These are phyloP conservation scores for Adrianichthys oophorus DNA, from an alignment of 2,797 vertebrate genomes.

Conservation along the genomic window DNA sequence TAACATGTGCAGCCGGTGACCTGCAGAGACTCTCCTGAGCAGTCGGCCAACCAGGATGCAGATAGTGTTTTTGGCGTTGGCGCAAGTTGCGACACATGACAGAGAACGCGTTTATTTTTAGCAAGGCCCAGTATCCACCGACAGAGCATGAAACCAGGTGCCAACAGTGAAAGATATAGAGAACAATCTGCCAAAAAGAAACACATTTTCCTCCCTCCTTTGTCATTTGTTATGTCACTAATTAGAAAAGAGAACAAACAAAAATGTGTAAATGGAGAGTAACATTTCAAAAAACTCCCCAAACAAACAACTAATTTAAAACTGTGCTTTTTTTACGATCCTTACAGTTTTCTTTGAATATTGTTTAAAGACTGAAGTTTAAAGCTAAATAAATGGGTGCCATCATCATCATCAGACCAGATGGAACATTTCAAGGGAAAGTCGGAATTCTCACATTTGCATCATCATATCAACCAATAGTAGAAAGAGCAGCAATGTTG, in stretches of 20 bases:
- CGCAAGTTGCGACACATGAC: slow-evolving; percentile 34
- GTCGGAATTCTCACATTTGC: too few species aligned
- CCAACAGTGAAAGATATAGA: slow-evolving; percentile 1
- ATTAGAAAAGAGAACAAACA: not conserved
- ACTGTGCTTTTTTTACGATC: too few species aligned
- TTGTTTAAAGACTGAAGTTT: too few species aligned
- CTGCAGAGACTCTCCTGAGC: slow-evolving; percentile 33
- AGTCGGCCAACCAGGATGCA: slow-evolving; percentile 26
- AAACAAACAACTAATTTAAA: too few species aligned
- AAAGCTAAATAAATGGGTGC: too few species aligned
- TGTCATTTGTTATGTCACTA: not conserved
- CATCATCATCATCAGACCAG: too few species aligned
- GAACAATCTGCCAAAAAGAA: not conserved
- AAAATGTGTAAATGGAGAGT: too few species aligned
- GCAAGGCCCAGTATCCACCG: slow-evolving; percentile 24
- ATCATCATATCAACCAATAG: too few species aligned
- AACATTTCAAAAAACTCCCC: too few species aligned
- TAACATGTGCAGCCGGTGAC: slow-evolving; percentile 27
- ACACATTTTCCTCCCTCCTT: not conserved
- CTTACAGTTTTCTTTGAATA: too few species aligned
- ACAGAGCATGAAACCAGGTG: slow-evolving; percentile 16
- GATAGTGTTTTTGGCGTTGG: slow-evolving; percentile 38
- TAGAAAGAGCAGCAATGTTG: too few species aligned
- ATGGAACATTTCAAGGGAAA: too few species aligned
- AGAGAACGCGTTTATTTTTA: slow-evolving; percentile 50